Evolutionary conservation across 1,140 invertebrate species (phyloP), one percentile per base, ranked within the genome.

Genomic region (Chelonus insularis): DNA sequence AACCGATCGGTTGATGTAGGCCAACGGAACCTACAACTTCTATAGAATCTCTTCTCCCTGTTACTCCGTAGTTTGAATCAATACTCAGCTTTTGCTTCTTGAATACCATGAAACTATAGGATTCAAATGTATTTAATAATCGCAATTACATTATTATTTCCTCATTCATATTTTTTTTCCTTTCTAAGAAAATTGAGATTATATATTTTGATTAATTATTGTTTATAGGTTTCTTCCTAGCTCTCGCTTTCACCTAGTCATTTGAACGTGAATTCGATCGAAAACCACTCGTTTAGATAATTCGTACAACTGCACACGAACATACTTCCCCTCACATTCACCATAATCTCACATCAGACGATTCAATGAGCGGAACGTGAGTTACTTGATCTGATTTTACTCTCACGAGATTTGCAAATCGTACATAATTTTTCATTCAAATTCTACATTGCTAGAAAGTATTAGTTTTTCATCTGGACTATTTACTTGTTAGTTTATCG

Each of bases 11-110:
- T 51, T 4, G 34, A 60, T 60, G 57, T 60, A 60, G 57, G 48
- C 18, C 57, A 60, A n/a, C n/a, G n/a, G n/a, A n/a, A 36, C 47
- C 43, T 57, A 37, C 32, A 59, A 20, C 37, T 43, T 36, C 45
- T 45, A 52, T 41, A 45, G 16, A 21, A 14, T 21, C 9, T 29
- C 45, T n/a, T 55, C 12, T 48, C 6, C 25, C 56, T 41, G 29
- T 8, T 20, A 32, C 51, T 34, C 54, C 20, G 14, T 36, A 18
- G 61, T 64, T 58, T 68, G 74, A 73, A 77, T 77, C 74, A 76
- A 77, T 76, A 77, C 69, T 66, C 67, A 66, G 61, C 45, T 55
- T 64, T 59, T 51, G 48, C 45, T 14, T 34, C 16, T 21, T 21
- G n/a, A n/a, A n/a, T n/a, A n/a, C n/a, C n/a, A 32, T 23, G 45